Evolutionary conservation across 2,888 invertebrate species (phyloP).

Genomic region (Pollenia griseotomentosa): DNA sequence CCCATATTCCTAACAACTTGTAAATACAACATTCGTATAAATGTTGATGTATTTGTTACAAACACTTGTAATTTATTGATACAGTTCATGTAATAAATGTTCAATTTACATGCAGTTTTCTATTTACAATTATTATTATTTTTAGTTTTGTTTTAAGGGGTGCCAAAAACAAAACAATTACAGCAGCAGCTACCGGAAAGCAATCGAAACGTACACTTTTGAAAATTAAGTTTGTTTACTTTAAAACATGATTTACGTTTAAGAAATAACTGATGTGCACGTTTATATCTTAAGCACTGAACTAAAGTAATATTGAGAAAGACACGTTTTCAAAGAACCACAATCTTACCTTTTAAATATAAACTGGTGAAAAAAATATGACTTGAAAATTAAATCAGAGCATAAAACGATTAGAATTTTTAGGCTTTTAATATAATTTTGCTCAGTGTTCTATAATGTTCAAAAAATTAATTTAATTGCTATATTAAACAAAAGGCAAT

Average conservation of each 20-base stretch:
- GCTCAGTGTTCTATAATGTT: no score
- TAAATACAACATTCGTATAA: constrained; percentile 39
- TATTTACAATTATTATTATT: constrained; percentile 53
- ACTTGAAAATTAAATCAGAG: constrained; percentile 3
- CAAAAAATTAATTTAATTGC: no score
- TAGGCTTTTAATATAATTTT: no score
- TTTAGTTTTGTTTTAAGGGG: constrained; percentile 29
- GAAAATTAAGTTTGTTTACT: constrained; percentile 70
- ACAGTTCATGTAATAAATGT: constrained; percentile 68
- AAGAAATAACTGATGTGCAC: constrained; percentile 52
- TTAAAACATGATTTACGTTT: constrained; percentile 68
- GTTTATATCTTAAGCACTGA: constrained; percentile 43
- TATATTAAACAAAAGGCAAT: no score
- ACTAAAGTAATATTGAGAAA: constrained; percentile 41
- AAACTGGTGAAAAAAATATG: constrained; percentile 5
- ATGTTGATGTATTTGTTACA: constrained; percentile 66
- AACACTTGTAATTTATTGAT: constrained; percentile 59
- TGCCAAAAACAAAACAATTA: constrained; percentile 17
- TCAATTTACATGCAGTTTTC: constrained; percentile 69
- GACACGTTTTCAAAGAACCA: constrained; percentile 60
- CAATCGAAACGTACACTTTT: constrained; percentile 29
- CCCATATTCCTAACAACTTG: constrained; percentile 58
- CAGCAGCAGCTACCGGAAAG: background rate
- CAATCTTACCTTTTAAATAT: constrained; percentile 20
- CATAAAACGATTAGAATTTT: no score